Base-by-base conservation (phyloP, 2,113 vertebrate genomes). In the Tachuris rubrigastra region DNA sequence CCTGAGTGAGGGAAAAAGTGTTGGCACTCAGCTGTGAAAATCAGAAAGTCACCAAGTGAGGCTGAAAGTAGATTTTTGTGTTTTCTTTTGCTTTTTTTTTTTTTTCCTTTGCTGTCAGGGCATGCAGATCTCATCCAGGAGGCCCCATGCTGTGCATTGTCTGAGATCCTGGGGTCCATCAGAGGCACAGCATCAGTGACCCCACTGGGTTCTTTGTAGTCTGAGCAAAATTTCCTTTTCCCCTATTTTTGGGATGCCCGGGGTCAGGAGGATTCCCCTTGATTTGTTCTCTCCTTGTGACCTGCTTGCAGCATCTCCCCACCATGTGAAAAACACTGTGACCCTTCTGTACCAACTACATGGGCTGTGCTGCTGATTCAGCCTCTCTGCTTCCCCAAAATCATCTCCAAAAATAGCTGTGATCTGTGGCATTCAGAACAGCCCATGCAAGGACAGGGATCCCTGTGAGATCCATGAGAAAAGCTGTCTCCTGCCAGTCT, bases 331-430 rank as follows among this genome's bases (percentile, higher is more conserved):
- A 41, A 55, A 23, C 42, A 41, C 56, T 49, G 37, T 63, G 71
- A 39, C 27, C 15, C 39, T 80, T 53, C 65, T 52, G 14, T 65
- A 37, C 39, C 14, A 23, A 2, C 21, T 44, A 12, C 7, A 35
- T 1, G 11, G 58, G 10, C 68, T 76, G 17, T 47, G 39, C 44
- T 89, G 47, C 47, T 77, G 41, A 25, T n/a, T 59, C 68, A 60
- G 33, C 16, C 52, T 35, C 28, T 71, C 50, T 47, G 5, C 46
- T 73, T 69, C 47, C 47, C 52, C 28, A 52, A 77, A n/a, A 6
- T 7, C 55, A 13, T 25, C 46, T 60, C 0, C 0, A 0, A 3
- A 31, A 6, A 6, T 8, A 12, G 23, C 21, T 87, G 33, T 74
- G 59, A 8, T 35, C 30, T 35, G 50, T 65, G 82, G 24, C 14